Base-by-base conservation (phyloP, 2,113 vertebrate species). In the Emydura subglobosa region DNA sequence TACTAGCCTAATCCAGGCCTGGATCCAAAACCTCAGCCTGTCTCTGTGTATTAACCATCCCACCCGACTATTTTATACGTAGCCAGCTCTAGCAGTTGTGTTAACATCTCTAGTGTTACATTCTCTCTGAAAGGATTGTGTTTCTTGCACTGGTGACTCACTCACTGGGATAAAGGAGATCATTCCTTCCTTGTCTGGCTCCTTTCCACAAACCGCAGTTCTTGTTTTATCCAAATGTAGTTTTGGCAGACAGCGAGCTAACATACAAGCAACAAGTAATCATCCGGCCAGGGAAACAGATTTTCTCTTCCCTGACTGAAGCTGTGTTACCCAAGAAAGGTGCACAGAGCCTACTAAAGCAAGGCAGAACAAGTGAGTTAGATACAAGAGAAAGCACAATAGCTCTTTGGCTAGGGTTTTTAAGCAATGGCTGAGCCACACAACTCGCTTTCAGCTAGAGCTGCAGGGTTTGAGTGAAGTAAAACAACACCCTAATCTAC, bases 401-500 rank as follows among this genome's bases (percentile, higher is more conserved):
- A 31, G 39, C 5, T 39, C 72, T 83, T 0, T 44, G 78, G 83
- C 34, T 80, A 10, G 47, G 8, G 29, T n/a, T 25, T 10, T 34
- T 9, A 5, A 1, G 5, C 27, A 11, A 74, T 17, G 65, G 27
- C 83, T 83, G 47, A 47, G 7, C 85, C 61, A 65, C 34, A 4
- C 88, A 49, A 34, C 78, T 29, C 14, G 31, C 39, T 76, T 31
- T 86, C 54, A 49, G 24, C 83, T 16, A 12, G 21, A 74, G 72
- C 10, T 42, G 7, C 72, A 22, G 34, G 6, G 24, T 29, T 72
- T 72, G 65, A 5, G 7, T 1, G 0, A 78, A 2, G 4, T 0
- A 79, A 72, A 0, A 22, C 31, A 34, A 6, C 8, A 7, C 14
- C 1, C 50, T 49, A 89, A 85, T 55, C 25, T 11, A 11, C 19